Evolutionary conservation across 2,797 vertebrate species (phyloP), one percentile per base, ranked within the genome.

Genomic region (Zonotrichia albicollis): DNA sequence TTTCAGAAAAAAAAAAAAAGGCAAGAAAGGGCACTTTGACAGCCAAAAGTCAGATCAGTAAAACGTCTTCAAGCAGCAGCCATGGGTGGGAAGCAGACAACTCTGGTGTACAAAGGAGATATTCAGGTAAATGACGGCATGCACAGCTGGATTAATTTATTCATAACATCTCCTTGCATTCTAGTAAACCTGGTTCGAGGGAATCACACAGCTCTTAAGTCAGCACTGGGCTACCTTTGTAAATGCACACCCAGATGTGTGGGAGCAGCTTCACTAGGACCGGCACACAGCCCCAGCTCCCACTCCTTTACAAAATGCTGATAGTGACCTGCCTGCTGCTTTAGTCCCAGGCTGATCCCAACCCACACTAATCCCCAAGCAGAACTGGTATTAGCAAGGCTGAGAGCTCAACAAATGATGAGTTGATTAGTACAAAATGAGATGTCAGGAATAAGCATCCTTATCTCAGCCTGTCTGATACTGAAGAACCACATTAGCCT

Each of bases 401-500:
- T 76, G 76, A 86, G 43, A 62, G 29, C 85, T 78, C 54, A 87
- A 40, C 61, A 72, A 77, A 84, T 25, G 60, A 84, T 61, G n/a
- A 43, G 54, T 20, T 38, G 50, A 87, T 92, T 53, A 93, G 65
- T 9, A 77, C 36, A 64, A 68, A 93, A 91, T 67, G 23, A 93
- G 75, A 78, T 13, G 8, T 38, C 81, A 70, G 43, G 30, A 86
- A 93, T 77, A 85, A 93, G 51, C 67, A 88, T 74, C 73, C 77
- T 77, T 75, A 94, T 75, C 66, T 93, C 32, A 10, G 8, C 50
- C 32, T 11, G 25, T 68, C 89, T 92, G 5, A 45, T 29, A 46
- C 64, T 38, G 40, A 89, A 77, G 88, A 95, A 82, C 58, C 51
- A 77, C 54, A 93, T 87, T 65, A 92, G 36, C 75, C 85, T 94